These are phyloP conservation scores for Habropoda laboriosa DNA, from an alignment of 1,140 invertebrate genomes.

Conservation along the genomic window DNA sequence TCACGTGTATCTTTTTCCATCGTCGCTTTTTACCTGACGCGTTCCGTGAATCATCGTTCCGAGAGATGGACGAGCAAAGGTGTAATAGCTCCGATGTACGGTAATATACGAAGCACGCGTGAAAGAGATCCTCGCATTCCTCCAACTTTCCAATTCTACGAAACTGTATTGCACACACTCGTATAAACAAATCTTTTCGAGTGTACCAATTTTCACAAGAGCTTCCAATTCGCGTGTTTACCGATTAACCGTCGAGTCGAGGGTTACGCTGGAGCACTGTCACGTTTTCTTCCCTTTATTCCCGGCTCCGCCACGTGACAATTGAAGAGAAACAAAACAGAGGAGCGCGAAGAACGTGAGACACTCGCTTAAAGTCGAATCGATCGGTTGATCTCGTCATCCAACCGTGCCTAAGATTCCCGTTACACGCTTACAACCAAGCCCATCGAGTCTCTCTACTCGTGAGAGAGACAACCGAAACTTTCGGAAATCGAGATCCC, in stretches of 20 bases:
- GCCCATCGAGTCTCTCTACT: conserved; percentile 41
- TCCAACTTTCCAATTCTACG: too few species aligned
- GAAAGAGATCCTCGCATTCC: background rate
- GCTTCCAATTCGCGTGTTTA: too few species aligned
- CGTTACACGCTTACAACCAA: conserved; percentile 51
- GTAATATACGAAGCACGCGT: background rate
- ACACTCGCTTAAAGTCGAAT: conserved; percentile 22
- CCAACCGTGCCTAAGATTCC: conserved; percentile 53
- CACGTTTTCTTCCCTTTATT: background rate
- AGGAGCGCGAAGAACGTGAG: background rate
- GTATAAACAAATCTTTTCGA: too few species aligned
- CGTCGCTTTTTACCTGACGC: background rate
- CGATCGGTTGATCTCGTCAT: conserved; percentile 47
- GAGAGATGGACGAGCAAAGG: background rate
- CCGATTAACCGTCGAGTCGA: too few species aligned
- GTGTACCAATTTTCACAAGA: too few species aligned
- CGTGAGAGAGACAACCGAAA: background rate
- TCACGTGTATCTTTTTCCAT: background rate
- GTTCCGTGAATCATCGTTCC: conserved; percentile 13
- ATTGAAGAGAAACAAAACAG: background rate
- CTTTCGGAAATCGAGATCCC: conserved; percentile 25
- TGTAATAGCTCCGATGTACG: background rate
- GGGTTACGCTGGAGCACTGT: too few species aligned
- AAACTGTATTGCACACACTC: too few species aligned
- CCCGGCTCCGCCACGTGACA: background rate